Percentiles rank a stretch among this genome's conserved stretches.
These are phyloP conservation scores for Thunnus albacares DNA, from an alignment of 2,797 vertebrate genomes.

Conservation along the genomic window DNA sequence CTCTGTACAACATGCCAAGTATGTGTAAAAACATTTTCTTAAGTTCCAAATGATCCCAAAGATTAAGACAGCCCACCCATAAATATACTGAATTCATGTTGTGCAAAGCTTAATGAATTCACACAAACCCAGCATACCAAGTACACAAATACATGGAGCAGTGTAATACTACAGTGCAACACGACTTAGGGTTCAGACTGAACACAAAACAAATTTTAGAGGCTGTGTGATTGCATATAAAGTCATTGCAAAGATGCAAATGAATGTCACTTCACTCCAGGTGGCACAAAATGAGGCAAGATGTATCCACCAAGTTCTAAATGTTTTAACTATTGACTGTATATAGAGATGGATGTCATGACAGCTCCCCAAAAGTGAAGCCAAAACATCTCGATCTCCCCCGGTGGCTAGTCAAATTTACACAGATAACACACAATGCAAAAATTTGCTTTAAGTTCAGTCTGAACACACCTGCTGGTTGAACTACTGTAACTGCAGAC, in stretches of 20 bases:
- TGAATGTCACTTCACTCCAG: background rate
- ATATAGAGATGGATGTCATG: no score
- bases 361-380: no score
- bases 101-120: background rate
- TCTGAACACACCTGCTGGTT: conserved; percentile 19
- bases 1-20: conserved; percentile 26
- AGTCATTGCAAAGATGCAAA: background rate
- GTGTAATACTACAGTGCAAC: background rate
- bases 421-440: background rate
- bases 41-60: background rate
- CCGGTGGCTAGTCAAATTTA: background rate
- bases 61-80: background rate
- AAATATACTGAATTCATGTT: background rate
- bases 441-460: background rate
- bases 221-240: background rate
- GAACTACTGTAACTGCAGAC: background rate
- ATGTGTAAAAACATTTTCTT: background rate
- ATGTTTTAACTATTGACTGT: background rate
- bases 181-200: conserved; percentile 13
- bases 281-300: no score
- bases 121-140: background rate
- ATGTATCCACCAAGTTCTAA: background rate
- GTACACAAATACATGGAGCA: background rate
- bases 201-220: background rate
- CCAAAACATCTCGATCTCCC: no score